Evolutionary conservation across 2,113 vertebrate species (phyloP), one percentile per base, ranked within the genome.

Genomic region (Percina caprodes): DNA sequence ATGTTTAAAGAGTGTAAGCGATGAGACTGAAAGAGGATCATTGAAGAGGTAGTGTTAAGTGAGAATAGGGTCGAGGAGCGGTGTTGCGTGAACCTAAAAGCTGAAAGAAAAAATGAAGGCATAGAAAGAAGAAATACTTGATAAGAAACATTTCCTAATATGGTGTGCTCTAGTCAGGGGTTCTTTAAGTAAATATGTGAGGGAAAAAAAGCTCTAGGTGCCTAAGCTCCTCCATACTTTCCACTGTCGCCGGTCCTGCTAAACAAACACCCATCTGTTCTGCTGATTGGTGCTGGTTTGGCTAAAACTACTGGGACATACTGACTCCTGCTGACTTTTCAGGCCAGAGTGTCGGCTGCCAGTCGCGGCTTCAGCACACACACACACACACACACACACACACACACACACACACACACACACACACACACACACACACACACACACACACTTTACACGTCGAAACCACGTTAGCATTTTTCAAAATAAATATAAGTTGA

Each of bases 241-340:
- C 85, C 70, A 69, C 84, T 71, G 80, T 92, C 78, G 74, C 69
- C 9, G 18, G 52, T 87, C 69, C 83, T 74, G 75, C 80, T 84
- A 80, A 90, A 93, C 86, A 94, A 91, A 85, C 86, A 81, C n/a
- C 86, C 89, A 87, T 94, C 90, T 94, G 92, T 92, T 91, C 70
- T 90, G 86, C 83, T 86, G 93, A 92, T 91, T 84, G 86, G 76
- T 77, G 87, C 84, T 86, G 87, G 86, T 88, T 90, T 91, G 90
- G 91, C 87, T 3, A 69, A 60, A 75, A 69, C 75, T 9, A 26
- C 84, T 30, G 83, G 82, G 90, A 92, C 86, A 83, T 42, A 75
- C 84, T 60, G 87, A 84, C 86, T 92, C 77, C 84, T 65, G 69
- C 80, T 86, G 81, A 86, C 79, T 90, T 71, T 87, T 83, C 82